Percentiles rank a stretch among this genome's conserved stretches.
phyloP scores from a whole-genome alignment of 2,888 invertebrate species.

The Molorchus minor region DNA sequence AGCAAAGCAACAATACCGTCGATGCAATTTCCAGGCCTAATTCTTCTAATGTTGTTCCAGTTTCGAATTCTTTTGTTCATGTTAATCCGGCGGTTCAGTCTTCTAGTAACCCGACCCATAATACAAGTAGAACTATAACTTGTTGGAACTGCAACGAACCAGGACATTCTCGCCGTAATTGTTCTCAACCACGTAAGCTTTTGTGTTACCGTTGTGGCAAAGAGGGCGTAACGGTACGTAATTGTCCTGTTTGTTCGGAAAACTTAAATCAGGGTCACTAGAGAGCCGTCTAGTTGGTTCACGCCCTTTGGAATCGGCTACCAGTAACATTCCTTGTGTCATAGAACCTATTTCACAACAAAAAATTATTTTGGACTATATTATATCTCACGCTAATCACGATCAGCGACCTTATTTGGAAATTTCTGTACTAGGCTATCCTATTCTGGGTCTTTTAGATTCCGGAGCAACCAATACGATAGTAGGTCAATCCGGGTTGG shows the following conservation, averaged over 20 bases:
- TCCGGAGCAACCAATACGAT: not conserved
- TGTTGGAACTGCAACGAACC: slow-evolving; percentile 6
- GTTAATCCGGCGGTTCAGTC: too few relatives aligned
- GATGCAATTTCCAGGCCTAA: too few relatives aligned
- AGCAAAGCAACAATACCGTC: too few relatives aligned
- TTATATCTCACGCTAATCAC: not conserved
- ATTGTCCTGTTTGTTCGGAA: not conserved
- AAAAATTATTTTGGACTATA: not conserved
- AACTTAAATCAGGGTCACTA: slow-evolving; percentile 1
- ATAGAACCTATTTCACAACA: not conserved
- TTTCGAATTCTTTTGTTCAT: too few relatives aligned
- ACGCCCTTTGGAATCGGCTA: not conserved
- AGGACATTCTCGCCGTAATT: not conserved
- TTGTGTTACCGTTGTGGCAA: not conserved
- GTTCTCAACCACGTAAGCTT: not conserved
- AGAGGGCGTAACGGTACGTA: not conserved
- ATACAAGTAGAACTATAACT: too few relatives aligned
- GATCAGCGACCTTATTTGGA: not conserved
- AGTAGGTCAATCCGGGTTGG: not conserved
- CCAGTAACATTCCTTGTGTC: too few relatives aligned
- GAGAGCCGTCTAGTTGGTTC: not conserved
- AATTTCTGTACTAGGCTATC: not conserved
- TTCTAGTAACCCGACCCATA: too few relatives aligned
- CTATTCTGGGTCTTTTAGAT: too few relatives aligned
- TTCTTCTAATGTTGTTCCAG: too few relatives aligned